phyloP scores from a whole-genome alignment of 2,797 vertebrate species.

The Ibycter americanus region DNA sequence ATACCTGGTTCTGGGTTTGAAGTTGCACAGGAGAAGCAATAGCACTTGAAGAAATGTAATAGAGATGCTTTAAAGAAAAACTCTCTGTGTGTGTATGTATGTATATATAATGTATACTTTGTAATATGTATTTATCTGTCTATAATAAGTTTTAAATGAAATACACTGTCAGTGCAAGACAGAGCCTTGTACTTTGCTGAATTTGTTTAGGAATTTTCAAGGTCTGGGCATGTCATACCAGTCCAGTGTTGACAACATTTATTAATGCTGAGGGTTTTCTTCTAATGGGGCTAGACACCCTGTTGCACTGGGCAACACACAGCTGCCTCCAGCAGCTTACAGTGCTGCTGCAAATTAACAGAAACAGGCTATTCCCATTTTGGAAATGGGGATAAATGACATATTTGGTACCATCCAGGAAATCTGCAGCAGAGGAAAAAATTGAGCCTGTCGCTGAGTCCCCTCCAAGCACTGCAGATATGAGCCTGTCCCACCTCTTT shows the following conservation, averaged over 20 bases:
- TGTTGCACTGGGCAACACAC: neutral
- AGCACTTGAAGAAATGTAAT: slow-evolving; percentile 33
- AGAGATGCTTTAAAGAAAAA: slow-evolving; percentile 10
- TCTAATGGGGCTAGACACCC: neutral
- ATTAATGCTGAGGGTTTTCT: neutral
- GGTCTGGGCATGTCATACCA: neutral
- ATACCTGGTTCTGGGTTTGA: slow-evolving; percentile 1
- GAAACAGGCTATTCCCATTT: slow-evolving; percentile 1
- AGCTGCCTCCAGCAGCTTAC: neutral
- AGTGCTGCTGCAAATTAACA: neutral
- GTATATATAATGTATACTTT: neutral
- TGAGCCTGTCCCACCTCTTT: neutral
- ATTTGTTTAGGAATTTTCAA: neutral
- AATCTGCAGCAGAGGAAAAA: neutral
- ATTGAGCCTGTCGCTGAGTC: neutral
- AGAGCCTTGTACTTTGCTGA: neutral
- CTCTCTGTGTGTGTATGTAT: neutral
- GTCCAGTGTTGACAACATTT: neutral
- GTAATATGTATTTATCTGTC: slow-evolving; percentile 19
- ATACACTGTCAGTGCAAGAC: neutral
- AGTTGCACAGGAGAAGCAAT: slow-evolving; percentile 9
- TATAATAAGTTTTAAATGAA: slow-evolving; percentile 12
- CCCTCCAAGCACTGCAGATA: neutral
- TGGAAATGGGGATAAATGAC: neutral
- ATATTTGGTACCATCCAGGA: neutral